Evolutionary conservation across 1,140 invertebrate genomes (phyloP).

Genomic region (Nephila pilipes): DNA sequence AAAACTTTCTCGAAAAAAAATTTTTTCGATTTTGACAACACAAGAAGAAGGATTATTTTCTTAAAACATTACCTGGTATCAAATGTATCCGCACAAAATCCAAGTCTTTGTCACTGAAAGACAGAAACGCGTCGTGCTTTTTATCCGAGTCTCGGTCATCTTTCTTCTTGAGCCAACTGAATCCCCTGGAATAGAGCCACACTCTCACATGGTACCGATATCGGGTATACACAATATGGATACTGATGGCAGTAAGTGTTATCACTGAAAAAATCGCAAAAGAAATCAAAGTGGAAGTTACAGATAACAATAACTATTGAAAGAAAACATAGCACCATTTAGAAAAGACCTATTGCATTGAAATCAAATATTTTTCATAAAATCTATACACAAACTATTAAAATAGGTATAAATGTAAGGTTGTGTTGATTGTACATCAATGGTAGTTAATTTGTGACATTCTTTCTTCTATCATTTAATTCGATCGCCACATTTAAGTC

Average conservation of each 20-base stretch:
- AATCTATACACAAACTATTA: too few species aligned
- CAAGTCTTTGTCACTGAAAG: constrained; percentile 13
- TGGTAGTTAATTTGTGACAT: too few species aligned
- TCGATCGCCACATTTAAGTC: too few species aligned
- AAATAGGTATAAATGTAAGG: too few species aligned
- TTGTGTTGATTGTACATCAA: too few species aligned
- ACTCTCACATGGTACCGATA: constrained; percentile 62
- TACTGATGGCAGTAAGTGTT: background rate
- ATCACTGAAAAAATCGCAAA: constrained; percentile 11
- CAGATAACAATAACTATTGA: too few species aligned
- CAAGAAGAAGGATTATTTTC: background rate
- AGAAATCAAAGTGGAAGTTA: too few species aligned
- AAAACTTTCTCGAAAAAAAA: too few species aligned
- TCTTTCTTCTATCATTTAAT: too few species aligned
- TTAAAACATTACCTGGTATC: constrained; percentile 35
- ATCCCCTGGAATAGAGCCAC: constrained; percentile 56
- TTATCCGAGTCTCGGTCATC: background rate
- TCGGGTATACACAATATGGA: background rate
- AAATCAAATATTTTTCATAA: too few species aligned
- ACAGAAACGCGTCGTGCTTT: constrained; percentile 28
- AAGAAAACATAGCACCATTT: too few species aligned
- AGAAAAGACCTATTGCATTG: too few species aligned
- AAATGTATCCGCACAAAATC: background rate
- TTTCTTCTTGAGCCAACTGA: constrained; percentile 33
- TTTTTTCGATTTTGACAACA: background rate